phyloP scores from a whole-genome alignment of 1,140 invertebrate genomes.

The Idris sp. region DNA sequence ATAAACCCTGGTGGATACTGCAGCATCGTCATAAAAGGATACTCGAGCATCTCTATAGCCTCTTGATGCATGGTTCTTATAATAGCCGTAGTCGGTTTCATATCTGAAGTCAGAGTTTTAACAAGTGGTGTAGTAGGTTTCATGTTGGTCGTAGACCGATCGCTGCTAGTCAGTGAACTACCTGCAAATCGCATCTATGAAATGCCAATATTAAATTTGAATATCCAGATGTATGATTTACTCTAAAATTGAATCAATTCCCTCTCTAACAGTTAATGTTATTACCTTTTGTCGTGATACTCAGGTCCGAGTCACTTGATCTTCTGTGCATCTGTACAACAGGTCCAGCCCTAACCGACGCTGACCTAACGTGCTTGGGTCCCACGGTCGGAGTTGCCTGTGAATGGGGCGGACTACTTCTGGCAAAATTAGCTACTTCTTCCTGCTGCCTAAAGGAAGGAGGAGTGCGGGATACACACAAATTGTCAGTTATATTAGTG shows the following conservation, averaged over 20 bases:
- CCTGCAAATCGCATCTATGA: slow-evolving; percentile 75
- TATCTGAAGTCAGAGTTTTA: slow-evolving; percentile 78
- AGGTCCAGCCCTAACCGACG: slow-evolving; percentile 48
- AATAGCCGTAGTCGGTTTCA: slow-evolving; percentile 77
- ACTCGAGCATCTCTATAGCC: slow-evolving; percentile 91
- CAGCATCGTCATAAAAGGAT: slow-evolving; percentile 96
- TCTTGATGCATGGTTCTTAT: slow-evolving; percentile 83
- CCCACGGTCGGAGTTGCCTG: slow-evolving; percentile 55
- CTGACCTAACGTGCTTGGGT: slow-evolving; percentile 78
- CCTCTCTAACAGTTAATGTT: background rate
- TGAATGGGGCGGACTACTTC: slow-evolving; percentile 50
- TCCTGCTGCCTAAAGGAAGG: slow-evolving; percentile 71
- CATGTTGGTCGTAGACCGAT: slow-evolving; percentile 76
- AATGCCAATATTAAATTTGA: slow-evolving; percentile 12
- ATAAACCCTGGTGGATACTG: slow-evolving; percentile 94
- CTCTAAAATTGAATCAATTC: too few relatives aligned
- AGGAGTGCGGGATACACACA: slow-evolving; percentile 75
- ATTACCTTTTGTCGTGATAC: slow-evolving; percentile 93
- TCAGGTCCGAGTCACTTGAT: slow-evolving; percentile 95
- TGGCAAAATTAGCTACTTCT: slow-evolving; percentile 57
- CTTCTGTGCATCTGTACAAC: slow-evolving; percentile 83
- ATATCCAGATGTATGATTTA: too few relatives aligned
- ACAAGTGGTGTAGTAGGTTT: slow-evolving; percentile 78
- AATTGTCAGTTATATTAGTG: slow-evolving; percentile 75
- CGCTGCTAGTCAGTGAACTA: slow-evolving; percentile 83